Base-by-base conservation (phyloP, 2,888 invertebrate genomes). In the Caenorhabditis macrosperma region DNA sequence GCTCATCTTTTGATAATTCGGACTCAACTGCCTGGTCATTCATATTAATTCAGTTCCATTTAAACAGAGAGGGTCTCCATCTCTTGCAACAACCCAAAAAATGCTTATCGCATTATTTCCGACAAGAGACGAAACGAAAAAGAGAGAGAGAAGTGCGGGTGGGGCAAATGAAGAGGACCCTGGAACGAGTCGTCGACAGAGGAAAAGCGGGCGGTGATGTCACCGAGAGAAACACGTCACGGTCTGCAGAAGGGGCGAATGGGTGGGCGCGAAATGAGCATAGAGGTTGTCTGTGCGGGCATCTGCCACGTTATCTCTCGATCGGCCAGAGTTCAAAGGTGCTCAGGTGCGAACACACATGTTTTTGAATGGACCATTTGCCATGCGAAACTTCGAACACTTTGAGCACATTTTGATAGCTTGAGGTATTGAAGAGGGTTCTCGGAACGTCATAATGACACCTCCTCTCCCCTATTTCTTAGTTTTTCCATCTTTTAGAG, bases 171-270 rank as follows among this genome's bases (percentile, higher is more conserved):
- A 60, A 44, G 38, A 44, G 44, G 22, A 35, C 41, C 28, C 20
- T 52, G 44, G 59, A 60, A 52, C 38, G 15, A 38, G 15, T 15
- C 3, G 15, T 15, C 38, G 38, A 38, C n/a, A 38, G 26, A 41
- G 24, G 35, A 44, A 12, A 44, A 20, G 15, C 28, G 33, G 57
- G 26, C 5, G 44, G 30, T 63, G 66, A 63, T 61, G 67, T 66
- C 63, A 75, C 17, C 35, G 41, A 35, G 46, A 48, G 50, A 74
- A 57, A 75, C 44, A 66, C 66, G 54, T 63, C 66, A 60, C 59
- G 59, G 60, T 60, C 52, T 63, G 59, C 24, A 5, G 57, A 30
- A n/a, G n/a, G n/a, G n/a, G n/a, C n/a, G n/a, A 20, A 5, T 24
- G 12, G 24, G 26, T 22, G 41, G 26, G 60, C 0, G 30, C 26